A percentile compares a stretch with the other conserved stretches of the same genome.
These are phyloP conservation scores for Porites rus DNA, from an alignment of 92 coral and sea anemone species.

Conservation along the genomic window DNA sequence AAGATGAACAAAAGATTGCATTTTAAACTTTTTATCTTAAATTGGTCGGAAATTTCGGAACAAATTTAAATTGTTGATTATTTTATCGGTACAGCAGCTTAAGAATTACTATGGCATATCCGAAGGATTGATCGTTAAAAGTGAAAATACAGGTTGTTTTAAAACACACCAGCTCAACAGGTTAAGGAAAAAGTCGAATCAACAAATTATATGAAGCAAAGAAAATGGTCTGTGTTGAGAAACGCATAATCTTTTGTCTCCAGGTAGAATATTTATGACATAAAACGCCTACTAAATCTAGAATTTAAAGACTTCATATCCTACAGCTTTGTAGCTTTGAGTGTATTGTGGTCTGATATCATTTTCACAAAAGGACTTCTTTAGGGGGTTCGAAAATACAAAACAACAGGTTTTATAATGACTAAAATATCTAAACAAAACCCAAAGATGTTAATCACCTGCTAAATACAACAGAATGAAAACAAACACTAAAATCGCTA, in stretches of 20 bases:
- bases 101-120: not conserved
- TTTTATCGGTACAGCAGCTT: not conserved
- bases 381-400: constrained; percentile 20
- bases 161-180: constrained; percentile 33
- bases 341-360: constrained; percentile 3
- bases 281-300: constrained; percentile 3
- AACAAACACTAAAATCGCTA: not conserved
- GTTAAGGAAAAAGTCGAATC: not conserved
- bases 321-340: not conserved
- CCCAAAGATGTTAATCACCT: constrained; percentile 29
- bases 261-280: not conserved
- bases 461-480: constrained; percentile 8
- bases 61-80: not conserved
- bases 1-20: constrained; percentile 5
- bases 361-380: constrained; percentile 18
- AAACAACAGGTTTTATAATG: constrained; percentile 40
- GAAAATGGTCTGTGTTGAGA: not conserved
- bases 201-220: not conserved
- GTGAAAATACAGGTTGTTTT: not conserved
- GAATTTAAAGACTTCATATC: not conserved
- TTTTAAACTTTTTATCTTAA: not conserved
- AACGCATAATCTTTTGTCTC: not conserved
- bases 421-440: constrained; percentile 30
- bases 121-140: not conserved
- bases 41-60: not conserved